Evolutionary conservation across 2,797 vertebrate species (phyloP).

Genomic region (Agapornis canus): DNA sequence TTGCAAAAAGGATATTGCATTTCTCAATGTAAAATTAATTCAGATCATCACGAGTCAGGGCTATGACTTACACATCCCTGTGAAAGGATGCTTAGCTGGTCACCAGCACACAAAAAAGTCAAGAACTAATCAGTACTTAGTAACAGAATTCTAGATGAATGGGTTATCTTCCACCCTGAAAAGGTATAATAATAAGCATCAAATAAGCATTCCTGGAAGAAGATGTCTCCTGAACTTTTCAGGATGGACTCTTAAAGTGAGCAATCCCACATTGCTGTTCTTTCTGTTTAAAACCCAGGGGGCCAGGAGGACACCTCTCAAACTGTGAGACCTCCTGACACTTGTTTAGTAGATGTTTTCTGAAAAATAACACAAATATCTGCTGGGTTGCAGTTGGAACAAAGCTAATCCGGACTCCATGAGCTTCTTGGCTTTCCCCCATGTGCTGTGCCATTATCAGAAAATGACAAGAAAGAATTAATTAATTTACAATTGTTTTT

Average conservation of each 20-base stretch:
- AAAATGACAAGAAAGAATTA: background rate
- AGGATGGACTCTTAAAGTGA: background rate
- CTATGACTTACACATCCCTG: too few species aligned
- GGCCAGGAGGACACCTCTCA: background rate
- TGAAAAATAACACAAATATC: constrained; percentile 19
- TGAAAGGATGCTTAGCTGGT: background rate
- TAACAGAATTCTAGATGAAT: background rate
- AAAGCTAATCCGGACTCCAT: constrained; percentile 37
- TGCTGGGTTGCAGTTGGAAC: constrained; percentile 1
- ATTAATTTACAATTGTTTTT: background rate
- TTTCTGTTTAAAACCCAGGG: background rate
- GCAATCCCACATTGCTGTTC: background rate
- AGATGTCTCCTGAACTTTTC: background rate
- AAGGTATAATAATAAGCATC: background rate
- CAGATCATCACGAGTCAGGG: background rate
- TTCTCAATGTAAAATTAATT: constrained; percentile 35
- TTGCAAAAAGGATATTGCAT: constrained; percentile 2
- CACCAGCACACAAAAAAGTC: background rate
- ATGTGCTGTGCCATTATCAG: background rate
- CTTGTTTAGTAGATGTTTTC: background rate
- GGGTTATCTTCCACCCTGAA: background rate
- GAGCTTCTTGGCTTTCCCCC: constrained; percentile 1
- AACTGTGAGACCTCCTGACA: background rate
- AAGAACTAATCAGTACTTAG: background rate
- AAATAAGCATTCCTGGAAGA: background rate